Evolutionary conservation across 2,797 vertebrate species (phyloP).

Genomic region (Apodemus agrarius): DNA sequence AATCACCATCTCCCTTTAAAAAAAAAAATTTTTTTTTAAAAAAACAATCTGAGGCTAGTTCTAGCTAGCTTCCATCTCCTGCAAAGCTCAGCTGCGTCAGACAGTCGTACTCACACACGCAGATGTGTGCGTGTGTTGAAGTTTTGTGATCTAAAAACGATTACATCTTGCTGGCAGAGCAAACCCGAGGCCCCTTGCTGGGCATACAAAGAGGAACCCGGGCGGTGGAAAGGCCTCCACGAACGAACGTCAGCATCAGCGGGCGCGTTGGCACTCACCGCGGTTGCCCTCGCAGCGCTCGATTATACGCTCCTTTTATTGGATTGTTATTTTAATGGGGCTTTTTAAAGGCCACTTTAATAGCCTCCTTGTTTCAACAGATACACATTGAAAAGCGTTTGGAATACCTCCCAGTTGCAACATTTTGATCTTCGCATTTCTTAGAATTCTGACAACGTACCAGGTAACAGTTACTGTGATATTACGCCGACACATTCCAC

Average conservation of each 20-base stretch:
- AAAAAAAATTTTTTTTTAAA: background rate
- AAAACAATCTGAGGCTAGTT: background rate
- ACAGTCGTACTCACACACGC: background rate
- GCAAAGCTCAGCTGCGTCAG: background rate
- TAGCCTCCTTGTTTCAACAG: slow-evolving; percentile 82
- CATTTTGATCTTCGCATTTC: slow-evolving; percentile 81
- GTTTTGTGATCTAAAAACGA: background rate
- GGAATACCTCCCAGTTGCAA: slow-evolving; percentile 78
- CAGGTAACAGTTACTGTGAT: slow-evolving; percentile 84
- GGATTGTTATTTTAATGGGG: slow-evolving; percentile 83
- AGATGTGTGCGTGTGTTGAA: background rate
- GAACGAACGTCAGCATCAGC: too few species aligned
- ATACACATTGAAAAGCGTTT: slow-evolving; percentile 75
- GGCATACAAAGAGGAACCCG: slow-evolving; percentile 40
- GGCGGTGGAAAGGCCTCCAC: background rate
- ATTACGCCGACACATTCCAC: slow-evolving; percentile 81
- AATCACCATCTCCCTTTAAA: background rate
- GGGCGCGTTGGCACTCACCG: slow-evolving; percentile 43
- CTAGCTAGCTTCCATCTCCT: background rate
- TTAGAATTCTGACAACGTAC: slow-evolving; percentile 84
- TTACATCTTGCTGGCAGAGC: background rate
- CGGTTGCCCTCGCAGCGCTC: slow-evolving; percentile 54
- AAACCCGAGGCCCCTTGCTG: slow-evolving; percentile 35
- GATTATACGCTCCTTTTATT: slow-evolving; percentile 78
- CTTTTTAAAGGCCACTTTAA: slow-evolving; percentile 83